Evolutionary conservation across 1,140 invertebrate genomes (phyloP).

Genomic region (Chironomus tepperi): DNA sequence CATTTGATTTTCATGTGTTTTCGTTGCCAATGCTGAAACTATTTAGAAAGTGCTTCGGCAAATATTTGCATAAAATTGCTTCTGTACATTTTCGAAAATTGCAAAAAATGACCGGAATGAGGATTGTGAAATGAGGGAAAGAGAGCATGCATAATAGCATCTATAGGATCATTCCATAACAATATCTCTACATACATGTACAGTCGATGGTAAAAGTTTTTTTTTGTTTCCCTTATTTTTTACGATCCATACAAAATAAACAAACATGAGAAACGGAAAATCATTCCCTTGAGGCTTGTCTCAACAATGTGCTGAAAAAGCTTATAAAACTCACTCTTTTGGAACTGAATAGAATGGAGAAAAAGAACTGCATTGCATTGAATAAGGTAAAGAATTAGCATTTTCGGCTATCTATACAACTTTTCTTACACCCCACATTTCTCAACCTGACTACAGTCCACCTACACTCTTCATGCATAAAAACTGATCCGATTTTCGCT

Average conservation of each 20-base stretch:
- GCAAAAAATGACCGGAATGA: neutral
- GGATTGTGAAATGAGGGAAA: too few species aligned
- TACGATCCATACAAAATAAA: slow-evolving; percentile 13
- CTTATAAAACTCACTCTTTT: neutral
- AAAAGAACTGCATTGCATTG: neutral
- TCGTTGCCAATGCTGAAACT: too few species aligned
- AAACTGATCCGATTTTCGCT: neutral
- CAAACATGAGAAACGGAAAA: neutral
- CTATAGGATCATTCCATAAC: neutral
- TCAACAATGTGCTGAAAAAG: slow-evolving; percentile 1
- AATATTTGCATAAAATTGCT: neutral
- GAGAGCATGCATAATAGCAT: neutral
- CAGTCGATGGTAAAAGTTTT: neutral
- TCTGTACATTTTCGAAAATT: neutral
- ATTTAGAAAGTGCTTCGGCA: neutral
- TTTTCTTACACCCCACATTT: neutral
- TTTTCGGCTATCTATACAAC: neutral
- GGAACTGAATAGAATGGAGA: too few species aligned
- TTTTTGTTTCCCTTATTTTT: neutral
- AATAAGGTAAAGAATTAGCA: neutral
- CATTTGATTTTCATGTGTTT: too few species aligned
- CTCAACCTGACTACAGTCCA: neutral
- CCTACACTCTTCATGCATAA: too few species aligned
- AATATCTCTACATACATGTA: neutral
- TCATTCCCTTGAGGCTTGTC: neutral